phyloP scores from a whole-genome alignment of 2,797 vertebrate genomes.

The Gallinago stenura region DNA sequence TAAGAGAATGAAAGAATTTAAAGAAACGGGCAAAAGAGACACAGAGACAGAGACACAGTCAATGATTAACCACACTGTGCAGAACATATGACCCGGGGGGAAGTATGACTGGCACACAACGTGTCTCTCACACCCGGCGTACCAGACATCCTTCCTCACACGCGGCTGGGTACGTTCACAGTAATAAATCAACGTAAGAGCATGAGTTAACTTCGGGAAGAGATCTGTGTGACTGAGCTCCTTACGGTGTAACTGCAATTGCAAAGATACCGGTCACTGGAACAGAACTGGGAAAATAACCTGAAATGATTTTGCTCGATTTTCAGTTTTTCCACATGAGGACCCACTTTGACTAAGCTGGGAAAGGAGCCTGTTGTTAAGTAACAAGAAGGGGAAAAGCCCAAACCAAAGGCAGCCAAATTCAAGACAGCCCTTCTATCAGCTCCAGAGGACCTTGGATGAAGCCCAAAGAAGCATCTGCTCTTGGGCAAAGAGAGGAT shows the following conservation, averaged over 20 bases:
- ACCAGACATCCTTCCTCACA: constrained; percentile 34
- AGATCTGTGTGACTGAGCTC: background rate
- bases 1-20: constrained; percentile 8
- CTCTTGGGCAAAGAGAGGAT: background rate
- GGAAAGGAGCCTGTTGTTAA: constrained; percentile 31
- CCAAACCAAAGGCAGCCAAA: background rate
- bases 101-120: constrained; percentile 42
- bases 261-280: background rate
- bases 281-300: background rate
- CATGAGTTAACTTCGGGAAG: constrained; percentile 13
- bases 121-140: background rate
- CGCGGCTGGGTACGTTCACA: background rate
- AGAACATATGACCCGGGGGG: constrained; percentile 36
- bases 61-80: constrained; percentile 32
- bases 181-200: background rate
- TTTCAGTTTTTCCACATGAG: constrained; percentile 58
- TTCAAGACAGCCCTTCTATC: background rate
- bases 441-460: background rate
- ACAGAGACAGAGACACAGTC: background rate
- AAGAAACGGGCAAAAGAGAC: constrained; percentile 23
- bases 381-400: background rate
- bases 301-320: constrained; percentile 17
- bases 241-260: background rate
- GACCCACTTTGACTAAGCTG: constrained; percentile 27
- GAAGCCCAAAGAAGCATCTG: background rate